A percentile compares a stretch with the other conserved stretches of the same genome.
phyloP scores from a whole-genome alignment of 2,113 vertebrate genomes.

The Macrotis lagotis region DNA sequence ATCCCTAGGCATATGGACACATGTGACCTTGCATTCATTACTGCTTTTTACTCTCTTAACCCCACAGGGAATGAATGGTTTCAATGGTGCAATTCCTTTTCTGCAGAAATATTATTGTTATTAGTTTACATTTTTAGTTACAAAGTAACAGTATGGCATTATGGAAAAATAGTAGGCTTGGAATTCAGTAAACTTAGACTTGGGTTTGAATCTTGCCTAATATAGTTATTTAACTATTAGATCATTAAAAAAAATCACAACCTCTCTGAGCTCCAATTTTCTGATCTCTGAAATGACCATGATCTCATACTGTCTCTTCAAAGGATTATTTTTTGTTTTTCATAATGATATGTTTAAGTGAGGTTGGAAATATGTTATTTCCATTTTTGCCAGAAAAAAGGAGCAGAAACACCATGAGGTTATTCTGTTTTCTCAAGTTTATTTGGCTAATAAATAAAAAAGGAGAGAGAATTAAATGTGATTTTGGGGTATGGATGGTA shows the following conservation, averaged over 20 bases:
- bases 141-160: conserved; percentile 16
- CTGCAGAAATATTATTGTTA: conserved; percentile 25
- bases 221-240: background rate
- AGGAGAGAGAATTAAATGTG: background rate
- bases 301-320: background rate
- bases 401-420: background rate
- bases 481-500: background rate
- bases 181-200: background rate
- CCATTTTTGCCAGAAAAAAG: background rate
- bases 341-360: background rate
- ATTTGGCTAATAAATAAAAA: background rate
- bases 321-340: background rate
- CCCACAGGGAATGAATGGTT: background rate
- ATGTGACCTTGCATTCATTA: conserved; percentile 34
- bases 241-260: background rate
- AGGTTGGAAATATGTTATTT: background rate
- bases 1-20: background rate
- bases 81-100: conserved; percentile 1
- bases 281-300: background rate
- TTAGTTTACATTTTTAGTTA: conserved; percentile 37
- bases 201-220: background rate
- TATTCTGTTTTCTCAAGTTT: background rate
- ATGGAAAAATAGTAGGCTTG: background rate
- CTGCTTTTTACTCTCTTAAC: conserved; percentile 15
- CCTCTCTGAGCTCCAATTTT: background rate